A percentile compares a stretch with the other conserved stretches of the same genome.
These are phyloP conservation scores for Darevskia nairensis DNA, from an alignment of 2,797 vertebrate species.

Conservation along the genomic window DNA sequence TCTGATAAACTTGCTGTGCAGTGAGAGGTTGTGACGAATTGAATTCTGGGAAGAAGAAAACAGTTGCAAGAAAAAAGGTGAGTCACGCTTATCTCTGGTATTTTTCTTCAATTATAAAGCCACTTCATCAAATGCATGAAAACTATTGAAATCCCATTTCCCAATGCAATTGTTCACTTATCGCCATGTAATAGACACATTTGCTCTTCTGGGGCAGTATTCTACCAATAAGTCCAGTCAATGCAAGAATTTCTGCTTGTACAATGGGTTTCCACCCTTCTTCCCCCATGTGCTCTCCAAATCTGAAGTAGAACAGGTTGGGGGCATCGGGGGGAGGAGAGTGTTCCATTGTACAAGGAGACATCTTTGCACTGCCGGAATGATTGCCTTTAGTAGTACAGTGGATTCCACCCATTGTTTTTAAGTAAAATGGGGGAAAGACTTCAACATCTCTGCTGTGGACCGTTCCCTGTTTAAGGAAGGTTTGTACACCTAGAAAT, in stretches of 20 bases:
- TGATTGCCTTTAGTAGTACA: too few relatives aligned
- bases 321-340: too few relatives aligned
- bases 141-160: background rate
- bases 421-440: background rate
- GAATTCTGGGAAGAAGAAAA: constrained; percentile 89
- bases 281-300: too few relatives aligned
- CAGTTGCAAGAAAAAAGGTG: constrained; percentile 47
- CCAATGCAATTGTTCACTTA: background rate
- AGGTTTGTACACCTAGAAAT: too few relatives aligned
- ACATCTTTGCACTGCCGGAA: too few relatives aligned
- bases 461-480: background rate
- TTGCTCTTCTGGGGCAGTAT: too few relatives aligned
- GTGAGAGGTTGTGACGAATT: constrained; percentile 96
- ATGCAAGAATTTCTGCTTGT: too few relatives aligned
- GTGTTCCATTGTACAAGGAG: too few relatives aligned
- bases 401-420: too few relatives aligned
- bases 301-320: too few relatives aligned
- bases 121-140: background rate
- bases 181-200: background rate
- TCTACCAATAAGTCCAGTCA: too few relatives aligned
- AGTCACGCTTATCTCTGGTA: background rate
- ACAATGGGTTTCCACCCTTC: too few relatives aligned
- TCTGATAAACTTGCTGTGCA: constrained; percentile 97
- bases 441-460: background rate
- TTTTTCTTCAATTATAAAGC: background rate